These are phyloP conservation scores for Bombus pyrosoma DNA, from an alignment of 1,140 invertebrate species.

Conservation along the genomic window DNA sequence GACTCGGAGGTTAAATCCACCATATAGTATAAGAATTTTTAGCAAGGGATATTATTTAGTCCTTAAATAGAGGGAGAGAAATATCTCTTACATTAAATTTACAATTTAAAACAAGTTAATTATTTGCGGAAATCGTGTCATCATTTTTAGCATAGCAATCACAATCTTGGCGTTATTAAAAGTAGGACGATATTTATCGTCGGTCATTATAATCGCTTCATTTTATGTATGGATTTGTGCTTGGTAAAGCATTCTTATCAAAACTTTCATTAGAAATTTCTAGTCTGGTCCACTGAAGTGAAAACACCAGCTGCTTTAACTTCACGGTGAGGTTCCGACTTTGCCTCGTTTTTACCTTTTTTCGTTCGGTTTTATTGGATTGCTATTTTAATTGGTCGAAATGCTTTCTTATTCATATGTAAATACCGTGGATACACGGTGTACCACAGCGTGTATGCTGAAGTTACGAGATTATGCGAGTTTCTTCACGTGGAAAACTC, in stretches of 20 bases:
- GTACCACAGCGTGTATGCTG: background rate
- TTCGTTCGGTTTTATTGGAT: background rate
- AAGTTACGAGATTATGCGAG: constrained; percentile 56
- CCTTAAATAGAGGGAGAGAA: no score
- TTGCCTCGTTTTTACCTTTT: constrained; percentile 16
- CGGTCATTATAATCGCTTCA: background rate
- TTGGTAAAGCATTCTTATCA: background rate
- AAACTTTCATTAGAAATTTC: background rate
- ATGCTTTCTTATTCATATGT: background rate
- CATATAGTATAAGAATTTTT: background rate
- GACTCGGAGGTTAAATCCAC: background rate
- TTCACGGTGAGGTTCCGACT: background rate
- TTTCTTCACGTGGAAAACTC: constrained; percentile 60
- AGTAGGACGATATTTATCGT: background rate
- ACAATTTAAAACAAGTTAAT: background rate
- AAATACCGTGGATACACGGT: background rate
- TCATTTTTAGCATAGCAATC: background rate
- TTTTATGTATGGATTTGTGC: background rate
- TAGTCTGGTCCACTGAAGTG: background rate
- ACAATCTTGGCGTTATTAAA: background rate
- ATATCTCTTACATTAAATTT: background rate
- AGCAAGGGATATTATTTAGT: no score
- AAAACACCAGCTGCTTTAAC: constrained; percentile 2
- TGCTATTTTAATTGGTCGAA: constrained; percentile 12
- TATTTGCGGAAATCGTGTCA: background rate